phyloP scores from a whole-genome alignment of 1,140 invertebrate genomes.

The Trichonephila inaurata region DNA sequence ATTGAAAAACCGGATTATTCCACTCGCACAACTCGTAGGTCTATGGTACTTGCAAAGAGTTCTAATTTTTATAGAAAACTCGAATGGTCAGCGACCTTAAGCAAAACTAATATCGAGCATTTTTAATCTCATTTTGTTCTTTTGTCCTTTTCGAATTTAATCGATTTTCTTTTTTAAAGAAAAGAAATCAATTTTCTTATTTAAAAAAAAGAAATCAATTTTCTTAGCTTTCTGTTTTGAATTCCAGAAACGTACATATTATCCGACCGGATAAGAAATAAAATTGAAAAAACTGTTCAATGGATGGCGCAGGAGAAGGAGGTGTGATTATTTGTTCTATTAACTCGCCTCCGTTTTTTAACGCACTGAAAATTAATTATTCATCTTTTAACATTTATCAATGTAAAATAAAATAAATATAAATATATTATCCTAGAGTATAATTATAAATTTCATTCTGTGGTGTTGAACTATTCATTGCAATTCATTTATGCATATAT shows the following conservation, averaged over 20 bases:
- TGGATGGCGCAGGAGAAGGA: neutral
- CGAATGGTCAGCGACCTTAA: slow-evolving; percentile 15
- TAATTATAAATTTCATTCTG: too few relatives aligned
- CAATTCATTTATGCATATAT: too few relatives aligned
- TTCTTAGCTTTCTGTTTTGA: neutral
- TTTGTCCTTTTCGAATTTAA: neutral
- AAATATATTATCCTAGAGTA: too few relatives aligned
- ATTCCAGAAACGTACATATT: neutral
- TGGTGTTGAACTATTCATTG: too few relatives aligned
- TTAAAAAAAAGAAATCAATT: neutral
- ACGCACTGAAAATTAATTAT: too few relatives aligned
- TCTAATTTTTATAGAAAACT: neutral
- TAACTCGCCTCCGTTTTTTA: too few relatives aligned
- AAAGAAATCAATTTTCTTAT: neutral
- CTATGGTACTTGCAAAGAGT: neutral
- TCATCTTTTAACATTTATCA: too few relatives aligned
- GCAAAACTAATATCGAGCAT: neutral
- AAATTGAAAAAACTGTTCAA: neutral
- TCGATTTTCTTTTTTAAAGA: neutral
- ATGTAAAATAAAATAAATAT: too few relatives aligned
- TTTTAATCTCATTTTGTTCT: neutral
- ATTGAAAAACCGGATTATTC: slow-evolving; percentile 32
- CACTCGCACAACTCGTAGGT: neutral
- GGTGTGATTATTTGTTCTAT: too few relatives aligned
- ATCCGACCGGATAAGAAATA: neutral